A percentile compares a stretch with the other conserved stretches of the same genome.
Evolutionary conservation across 2,113 vertebrate genomes (phyloP).

Genomic region (Mugil cephalus): DNA sequence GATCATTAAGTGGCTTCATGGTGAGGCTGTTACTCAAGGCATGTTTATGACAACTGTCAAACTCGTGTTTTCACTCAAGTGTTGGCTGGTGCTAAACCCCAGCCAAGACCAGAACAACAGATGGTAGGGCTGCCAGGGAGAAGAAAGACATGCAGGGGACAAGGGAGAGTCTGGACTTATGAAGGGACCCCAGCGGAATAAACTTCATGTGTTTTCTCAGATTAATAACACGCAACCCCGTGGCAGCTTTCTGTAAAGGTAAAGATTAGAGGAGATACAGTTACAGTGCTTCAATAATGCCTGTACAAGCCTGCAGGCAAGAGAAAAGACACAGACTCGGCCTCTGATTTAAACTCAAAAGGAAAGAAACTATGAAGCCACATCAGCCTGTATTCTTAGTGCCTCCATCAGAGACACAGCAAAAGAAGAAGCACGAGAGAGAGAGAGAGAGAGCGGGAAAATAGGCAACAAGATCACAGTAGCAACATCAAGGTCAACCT

Average conservation of each 20-base stretch:
- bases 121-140: slow-evolving; percentile 65
- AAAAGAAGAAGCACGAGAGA: slow-evolving; percentile 23
- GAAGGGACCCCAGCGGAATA: slow-evolving; percentile 48
- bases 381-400: slow-evolving; percentile 59
- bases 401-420: slow-evolving; percentile 32
- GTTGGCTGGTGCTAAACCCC: slow-evolving; percentile 64
- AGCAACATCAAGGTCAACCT: slow-evolving; percentile 60
- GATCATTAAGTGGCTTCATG: slow-evolving; percentile 75
- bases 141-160: slow-evolving; percentile 28
- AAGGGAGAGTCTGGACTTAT: slow-evolving; percentile 27
- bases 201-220: slow-evolving; percentile 48
- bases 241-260: slow-evolving; percentile 29
- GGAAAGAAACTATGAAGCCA: slow-evolving; percentile 23
- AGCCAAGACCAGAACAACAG: slow-evolving; percentile 72
- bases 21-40: slow-evolving; percentile 73
- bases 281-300: slow-evolving; percentile 24
- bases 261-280: slow-evolving; percentile 23
- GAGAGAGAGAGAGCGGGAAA: slow-evolving; percentile 8
- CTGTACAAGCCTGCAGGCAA: slow-evolving; percentile 38
- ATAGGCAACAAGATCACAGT: slow-evolving; percentile 18
- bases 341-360: slow-evolving; percentile 47
- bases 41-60: slow-evolving; percentile 80
- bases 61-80: slow-evolving; percentile 67
- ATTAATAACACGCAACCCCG: slow-evolving; percentile 26
- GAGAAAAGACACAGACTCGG: slow-evolving; percentile 42